phyloP scores from a whole-genome alignment of 2,797 vertebrate genomes.

The Tokudaia muenninki region DNA sequence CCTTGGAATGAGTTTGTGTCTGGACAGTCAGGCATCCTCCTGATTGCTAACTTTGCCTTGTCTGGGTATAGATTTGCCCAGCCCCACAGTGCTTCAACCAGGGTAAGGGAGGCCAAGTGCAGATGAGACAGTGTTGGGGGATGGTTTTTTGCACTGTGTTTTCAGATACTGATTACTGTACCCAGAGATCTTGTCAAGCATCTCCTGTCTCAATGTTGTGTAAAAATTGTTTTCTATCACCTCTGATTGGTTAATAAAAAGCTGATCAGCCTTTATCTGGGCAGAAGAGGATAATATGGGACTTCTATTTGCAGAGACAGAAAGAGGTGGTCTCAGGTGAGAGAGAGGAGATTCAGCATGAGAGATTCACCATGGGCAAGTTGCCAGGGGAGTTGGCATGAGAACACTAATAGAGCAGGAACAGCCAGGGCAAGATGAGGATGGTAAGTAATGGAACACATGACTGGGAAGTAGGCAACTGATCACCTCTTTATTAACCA shows the following conservation, averaged over 20 bases:
- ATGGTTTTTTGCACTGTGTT: background rate
- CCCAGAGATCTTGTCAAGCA: background rate
- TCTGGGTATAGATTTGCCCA: background rate
- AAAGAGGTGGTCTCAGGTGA: background rate
- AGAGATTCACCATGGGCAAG: background rate
- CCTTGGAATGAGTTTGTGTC: fast-evolving
- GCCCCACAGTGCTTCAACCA: too few relatives aligned
- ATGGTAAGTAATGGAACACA: background rate
- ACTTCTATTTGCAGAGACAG: background rate
- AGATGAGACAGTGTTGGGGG: background rate
- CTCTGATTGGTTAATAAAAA: background rate
- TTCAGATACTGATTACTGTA: background rate
- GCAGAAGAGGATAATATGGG: background rate
- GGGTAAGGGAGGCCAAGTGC: background rate
- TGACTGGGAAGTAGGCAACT: background rate
- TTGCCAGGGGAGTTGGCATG: background rate
- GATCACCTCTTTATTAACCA: background rate
- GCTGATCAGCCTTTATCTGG: background rate
- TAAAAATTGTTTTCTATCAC: background rate
- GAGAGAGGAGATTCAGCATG: background rate
- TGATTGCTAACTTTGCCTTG: background rate
- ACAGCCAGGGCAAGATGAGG: background rate
- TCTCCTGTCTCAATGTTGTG: background rate
- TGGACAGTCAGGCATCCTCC: background rate
- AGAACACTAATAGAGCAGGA: background rate